phyloP scores from a whole-genome alignment of 2,113 vertebrate species.

The Python bivittatus region DNA sequence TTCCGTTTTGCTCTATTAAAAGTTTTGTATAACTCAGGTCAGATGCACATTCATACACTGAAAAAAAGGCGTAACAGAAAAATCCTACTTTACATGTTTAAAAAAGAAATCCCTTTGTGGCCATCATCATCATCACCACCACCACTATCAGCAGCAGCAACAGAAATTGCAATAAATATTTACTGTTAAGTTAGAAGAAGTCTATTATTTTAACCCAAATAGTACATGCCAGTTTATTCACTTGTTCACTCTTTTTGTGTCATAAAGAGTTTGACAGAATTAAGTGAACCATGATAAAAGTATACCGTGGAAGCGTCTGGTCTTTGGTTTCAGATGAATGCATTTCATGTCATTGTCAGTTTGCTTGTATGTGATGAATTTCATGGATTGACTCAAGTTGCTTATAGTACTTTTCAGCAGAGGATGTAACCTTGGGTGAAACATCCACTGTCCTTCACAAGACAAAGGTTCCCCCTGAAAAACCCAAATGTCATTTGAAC shows the following conservation, averaged over 20 bases:
- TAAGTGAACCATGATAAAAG: slow-evolving; percentile 56
- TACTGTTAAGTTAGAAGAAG: background rate
- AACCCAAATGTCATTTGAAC: slow-evolving; percentile 36
- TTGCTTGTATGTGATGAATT: slow-evolving; percentile 48
- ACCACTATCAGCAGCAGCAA: background rate
- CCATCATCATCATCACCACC: background rate
- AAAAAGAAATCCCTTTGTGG: background rate
- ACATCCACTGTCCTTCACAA: slow-evolving; percentile 37
- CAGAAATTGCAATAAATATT: background rate
- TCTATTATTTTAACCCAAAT: slow-evolving; percentile 27
- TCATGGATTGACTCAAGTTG: slow-evolving; percentile 49
- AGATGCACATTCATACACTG: background rate
- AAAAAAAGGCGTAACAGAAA: background rate
- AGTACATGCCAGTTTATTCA: background rate
- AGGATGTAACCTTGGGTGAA: slow-evolving; percentile 26
- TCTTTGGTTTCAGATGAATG: slow-evolving; percentile 58
- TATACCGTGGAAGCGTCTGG: slow-evolving; percentile 58
- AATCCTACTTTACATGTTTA: background rate
- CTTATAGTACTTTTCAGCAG: slow-evolving; percentile 43
- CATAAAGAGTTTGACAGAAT: slow-evolving; percentile 64
- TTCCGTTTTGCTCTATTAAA: background rate
- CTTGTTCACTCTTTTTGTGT: slow-evolving; percentile 28
- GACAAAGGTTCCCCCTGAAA: slow-evolving; percentile 43
- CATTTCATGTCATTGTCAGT: slow-evolving; percentile 54
- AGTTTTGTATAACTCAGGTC: background rate